Base-by-base conservation (phyloP, 2,888 invertebrate species). In the Acrobeloides nanus region DNA sequence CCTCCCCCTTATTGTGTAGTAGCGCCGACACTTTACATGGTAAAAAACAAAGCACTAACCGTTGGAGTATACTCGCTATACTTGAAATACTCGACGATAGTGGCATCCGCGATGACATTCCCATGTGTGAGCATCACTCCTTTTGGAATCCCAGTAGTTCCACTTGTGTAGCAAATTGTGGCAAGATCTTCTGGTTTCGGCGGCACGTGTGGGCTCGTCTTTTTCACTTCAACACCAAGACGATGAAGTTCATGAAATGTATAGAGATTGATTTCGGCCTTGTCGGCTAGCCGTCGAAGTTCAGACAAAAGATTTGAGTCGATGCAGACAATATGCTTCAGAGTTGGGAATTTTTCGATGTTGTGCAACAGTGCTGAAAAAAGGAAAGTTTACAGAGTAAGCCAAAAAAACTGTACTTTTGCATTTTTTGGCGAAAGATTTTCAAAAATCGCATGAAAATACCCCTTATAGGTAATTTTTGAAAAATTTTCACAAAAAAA, bases 111-210 rank as follows among this genome's bases (percentile, higher is more conserved):
- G 3, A 46, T 35, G 24, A 46, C 31, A 75, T 90, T 92, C 75
- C 84, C 85, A 75, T 95, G 93, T 1, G 88, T 87, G 67, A 95
- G 76, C 87, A 93, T 88, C 25, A 88, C 89, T 38, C 93, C 93
- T 78, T 93, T 90, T 2, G 93, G 92, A 33, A 48, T 55, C 66
- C 75, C 75, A 53, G 75, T 75, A n/a, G 74, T 74, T 17, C 92
- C 92, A 32, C 89, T 89, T 6, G 92, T 92, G 77, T 92, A 92
- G 77, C 92, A 92, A 57, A 93, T 84, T 33, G 90, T 89, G 75
- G 88, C 87, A 34, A 90, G 77, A 75, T 88, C 88, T 41, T 83
- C 82, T 32, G 85, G 82, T 74, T 81, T 82, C 2, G 89, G 89
- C 49, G 89, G 87, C 83, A 76, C 64, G 17, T 26, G 46, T 21